Evolutionary conservation across 2,797 vertebrate species (phyloP), one percentile per base, ranked within the genome.

Genomic region (Anolis apletophallus): DNA sequence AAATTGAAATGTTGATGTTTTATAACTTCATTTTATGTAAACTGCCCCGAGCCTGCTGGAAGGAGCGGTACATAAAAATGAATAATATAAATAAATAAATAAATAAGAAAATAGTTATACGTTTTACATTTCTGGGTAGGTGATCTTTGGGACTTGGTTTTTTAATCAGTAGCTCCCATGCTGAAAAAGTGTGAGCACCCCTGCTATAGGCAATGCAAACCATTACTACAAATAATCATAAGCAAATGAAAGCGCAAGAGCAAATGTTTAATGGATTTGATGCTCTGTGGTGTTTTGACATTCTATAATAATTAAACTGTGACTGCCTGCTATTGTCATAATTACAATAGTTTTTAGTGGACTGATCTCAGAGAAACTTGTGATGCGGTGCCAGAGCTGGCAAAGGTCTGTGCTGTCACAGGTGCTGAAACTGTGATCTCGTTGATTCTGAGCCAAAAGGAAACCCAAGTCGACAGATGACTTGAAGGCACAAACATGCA

Each of bases 361-460:
- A 50, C 79, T 93, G 50, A 71, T 21, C 40, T 23, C 67, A 78
- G 2, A 77, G 80, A 82, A 88, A 91, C 69, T 16, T 83, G 81
- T 86, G 83, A 94, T 69, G 73, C 88, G 84, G 87, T 90, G 91
- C 54, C 59, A 29, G 46, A 1, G 3, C 86, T 86, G 40, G 50
- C 85, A 88, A 90, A 88, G 69, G 50, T 21, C 40, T 74, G 59
- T 86, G 29, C 84, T 89, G 87, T 89, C 83, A 86, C 89, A 93
- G 89, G 91, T 90, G 91, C 89, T 91, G 87, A 90, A 91, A 69
- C 59, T 85, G 54, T 59, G 55, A 71, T 78, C 71, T 87, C 82
- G 86, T 80, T 52, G 76, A 61, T 69, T 83, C 89, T 74, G 76
- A 91, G 29, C 79, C 0, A 11, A 90, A 81, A 80, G 3, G 81